Evolutionary conservation across 2,113 vertebrate genomes (phyloP), one percentile per base, ranked within the genome.

Genomic region (Thryonomys swinderianus): DNA sequence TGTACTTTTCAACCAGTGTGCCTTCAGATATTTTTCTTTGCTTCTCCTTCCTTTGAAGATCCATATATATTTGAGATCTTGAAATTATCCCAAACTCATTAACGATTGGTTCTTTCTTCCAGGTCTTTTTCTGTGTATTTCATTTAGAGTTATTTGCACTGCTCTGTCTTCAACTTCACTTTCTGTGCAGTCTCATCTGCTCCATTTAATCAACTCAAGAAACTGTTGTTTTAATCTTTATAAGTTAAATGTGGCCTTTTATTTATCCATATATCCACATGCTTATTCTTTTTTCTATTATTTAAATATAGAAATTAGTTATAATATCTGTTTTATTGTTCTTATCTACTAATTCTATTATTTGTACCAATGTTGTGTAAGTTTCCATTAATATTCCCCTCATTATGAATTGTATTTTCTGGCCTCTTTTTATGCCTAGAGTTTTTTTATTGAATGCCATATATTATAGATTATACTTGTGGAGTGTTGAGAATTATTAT

Each of bases 371-470:
- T 79, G 59, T 21, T 88, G 40, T 4, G 37, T 78, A 40, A 78
- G 11, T 83, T 84, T 78, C 57, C 61, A 21, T 61, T 53, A 40
- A 51, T 64, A 90, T n/a, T 73, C 3, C 74, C 18, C 73, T 71
- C 10, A 78, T 83, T 86, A 76, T 86, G 51, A 82, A 55, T 62
- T 93, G 8, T 69, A 30, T 85, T 93, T 87, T 90, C 51, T 23
- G 76, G 21, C 21, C 90, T 93, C 34, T 93, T 96, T 57, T 4
- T 11, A 62, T 42, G 27, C 2, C 42, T 83, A 57, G 32, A 66
- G 80, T 69, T 87, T 94, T n/a, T 86, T 95, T 55, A 76, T 48
- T 93, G 55, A 88, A 53, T 96, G 30, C 5, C 27, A 69, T 23
- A 27, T 69, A 83, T 86, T 83, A 0, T 69, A 32, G 74, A 37